phyloP scores from a whole-genome alignment of 2,888 invertebrate genomes.

The Cetonia aurata region DNA sequence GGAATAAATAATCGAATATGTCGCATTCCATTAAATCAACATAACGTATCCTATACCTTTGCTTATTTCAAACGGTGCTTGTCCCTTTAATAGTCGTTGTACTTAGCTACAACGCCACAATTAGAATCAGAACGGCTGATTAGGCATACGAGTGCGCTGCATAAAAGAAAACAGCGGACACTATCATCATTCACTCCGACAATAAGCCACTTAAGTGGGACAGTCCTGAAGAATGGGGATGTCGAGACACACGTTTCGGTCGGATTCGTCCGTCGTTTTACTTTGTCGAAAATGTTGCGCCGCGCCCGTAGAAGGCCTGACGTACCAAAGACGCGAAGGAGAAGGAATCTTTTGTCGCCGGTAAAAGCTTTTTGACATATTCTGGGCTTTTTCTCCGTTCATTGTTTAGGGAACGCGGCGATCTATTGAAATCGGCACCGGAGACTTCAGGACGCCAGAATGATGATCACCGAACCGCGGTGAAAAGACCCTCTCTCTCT shows the following conservation, averaged over 20 bases:
- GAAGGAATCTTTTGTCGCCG: constrained; percentile 65
- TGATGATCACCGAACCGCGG: constrained; percentile 51
- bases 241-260: constrained; percentile 60
- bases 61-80: no score
- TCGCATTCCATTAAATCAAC: constrained; percentile 19
- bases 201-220: constrained; percentile 68
- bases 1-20: not conserved
- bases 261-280: not conserved
- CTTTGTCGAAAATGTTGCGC: constrained; percentile 5
- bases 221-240: constrained; percentile 63
- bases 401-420: constrained; percentile 53
- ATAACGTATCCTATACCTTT: no score
- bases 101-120: constrained; percentile 5
- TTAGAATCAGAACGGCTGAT: constrained; percentile 25
- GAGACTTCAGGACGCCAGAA: constrained; percentile 43
- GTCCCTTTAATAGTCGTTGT: no score
- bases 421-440: constrained; percentile 51
- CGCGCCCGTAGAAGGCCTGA: constrained; percentile 1
- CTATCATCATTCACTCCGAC: constrained; percentile 56
- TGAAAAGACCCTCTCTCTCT: constrained; percentile 48
- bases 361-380: constrained; percentile 69
- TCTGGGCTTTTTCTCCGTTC: constrained; percentile 59
- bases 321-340: constrained; percentile 36
- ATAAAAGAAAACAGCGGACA: constrained; percentile 5
- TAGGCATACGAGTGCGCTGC: not conserved